A percentile compares a stretch with the other conserved stretches of the same genome.
phyloP scores from a whole-genome alignment of 1,140 invertebrate species.

The Sitophilus oryzae region DNA sequence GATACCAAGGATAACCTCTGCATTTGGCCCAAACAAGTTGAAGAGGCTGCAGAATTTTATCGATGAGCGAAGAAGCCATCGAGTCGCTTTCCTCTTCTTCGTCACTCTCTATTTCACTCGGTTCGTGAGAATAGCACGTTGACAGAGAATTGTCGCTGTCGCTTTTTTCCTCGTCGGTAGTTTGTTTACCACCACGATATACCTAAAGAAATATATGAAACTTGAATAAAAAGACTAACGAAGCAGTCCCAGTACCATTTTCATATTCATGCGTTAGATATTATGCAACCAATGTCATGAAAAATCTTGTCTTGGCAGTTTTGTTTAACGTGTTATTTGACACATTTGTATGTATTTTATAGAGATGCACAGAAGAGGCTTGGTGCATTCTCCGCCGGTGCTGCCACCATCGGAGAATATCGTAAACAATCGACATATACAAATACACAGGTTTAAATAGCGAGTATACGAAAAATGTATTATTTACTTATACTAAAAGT shows the following conservation, averaged over 20 bases:
- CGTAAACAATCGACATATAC: no score
- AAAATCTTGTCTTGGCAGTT: neutral
- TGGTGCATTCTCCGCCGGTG: no score
- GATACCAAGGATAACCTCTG: slow-evolving; percentile 94
- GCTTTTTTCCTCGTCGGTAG: slow-evolving; percentile 40
- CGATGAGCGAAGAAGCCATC: slow-evolving; percentile 14
- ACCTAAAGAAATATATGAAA: slow-evolving; percentile 15
- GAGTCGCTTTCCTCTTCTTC: slow-evolving; percentile 36
- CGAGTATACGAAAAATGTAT: no score
- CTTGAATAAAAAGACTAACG: neutral
- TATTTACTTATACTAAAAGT: no score
- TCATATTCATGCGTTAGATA: no score
- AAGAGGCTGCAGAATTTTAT: slow-evolving; percentile 63
- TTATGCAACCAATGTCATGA: neutral
- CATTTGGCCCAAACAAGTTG: slow-evolving; percentile 97
- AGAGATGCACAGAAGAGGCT: no score
- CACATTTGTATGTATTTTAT: no score
- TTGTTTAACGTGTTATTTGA: no score
- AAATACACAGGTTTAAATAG: no score
- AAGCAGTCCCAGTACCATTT: no score
- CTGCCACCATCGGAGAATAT: no score
- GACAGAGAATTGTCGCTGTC: slow-evolving; percentile 41
- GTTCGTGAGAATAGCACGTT: slow-evolving; percentile 41
- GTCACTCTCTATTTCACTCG: slow-evolving; percentile 41
- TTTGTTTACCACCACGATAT: slow-evolving; percentile 37